Base-by-base conservation (phyloP, 2,113 vertebrate species). In the Otus sunia region DNA sequence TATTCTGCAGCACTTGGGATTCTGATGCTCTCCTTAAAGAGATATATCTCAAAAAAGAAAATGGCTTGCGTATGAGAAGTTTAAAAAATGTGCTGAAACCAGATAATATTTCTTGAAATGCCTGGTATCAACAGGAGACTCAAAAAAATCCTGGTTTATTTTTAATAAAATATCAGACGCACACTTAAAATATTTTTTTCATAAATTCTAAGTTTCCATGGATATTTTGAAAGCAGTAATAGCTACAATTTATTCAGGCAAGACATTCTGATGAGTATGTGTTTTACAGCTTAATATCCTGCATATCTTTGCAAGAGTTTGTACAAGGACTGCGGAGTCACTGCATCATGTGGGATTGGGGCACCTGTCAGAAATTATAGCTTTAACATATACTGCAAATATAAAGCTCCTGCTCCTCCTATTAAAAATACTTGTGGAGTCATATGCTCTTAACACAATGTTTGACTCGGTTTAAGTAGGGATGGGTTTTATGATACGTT, bases 11-110 rank as follows among this genome's bases (percentile, higher is more conserved):
- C 49, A 45, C 69, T 96, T 86, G 78, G 68, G 66, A 60, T 91
- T 93, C 85, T 92, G 62, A 69, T 90, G 85, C 15, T 69, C 6
- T 90, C 74, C 74, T 82, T 95, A 92, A 95, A 75, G 77, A 86
- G 37, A 73, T 83, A 27, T 4, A 37, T 62, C 71, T 82, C 25
- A 60, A 39, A 91, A 84, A 86, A 73, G 15, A 83, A 92, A 94
- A 67, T 69, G 26, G 16, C 32, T 73, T 81, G 17, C 69, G 1
- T 27, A 23, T 43, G 21, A 78, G 77, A 87, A 59, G 23, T 87
- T 89, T 84, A 75, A 81, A 84, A 72, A 3, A 2, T 43, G 2
- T 83, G 36, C 60, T 6, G 2, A 82, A 91, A 72, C 3, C 15
- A 69, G 27, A 15, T 79, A 76, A 32, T 76, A 66, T 58, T 93